phyloP scores from a whole-genome alignment of 2,797 vertebrate species.

The Rachycentron canadum region DNA sequence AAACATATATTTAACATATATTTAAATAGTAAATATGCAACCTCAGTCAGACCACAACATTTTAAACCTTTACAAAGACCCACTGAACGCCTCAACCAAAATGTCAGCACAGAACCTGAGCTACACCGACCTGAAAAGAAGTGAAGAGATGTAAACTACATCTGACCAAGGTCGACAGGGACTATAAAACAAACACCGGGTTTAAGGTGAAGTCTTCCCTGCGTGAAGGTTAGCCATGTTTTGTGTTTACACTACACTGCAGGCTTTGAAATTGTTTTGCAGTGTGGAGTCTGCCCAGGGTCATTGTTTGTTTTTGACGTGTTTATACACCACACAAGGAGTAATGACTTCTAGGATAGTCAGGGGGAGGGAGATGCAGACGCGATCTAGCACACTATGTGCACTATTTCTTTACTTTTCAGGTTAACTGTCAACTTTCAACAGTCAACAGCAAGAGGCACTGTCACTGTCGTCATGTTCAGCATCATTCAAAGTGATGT shows the following conservation, averaged over 20 bases:
- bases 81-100: conserved; percentile 10
- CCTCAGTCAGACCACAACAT: neutral
- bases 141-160: conserved; percentile 44
- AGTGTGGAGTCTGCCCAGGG: conserved; percentile 70
- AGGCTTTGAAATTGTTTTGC: conserved; percentile 81
- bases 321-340: conserved; percentile 86
- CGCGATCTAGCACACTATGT: conserved; percentile 37
- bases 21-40: neutral
- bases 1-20: conserved; percentile 4
- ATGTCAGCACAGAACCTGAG: conserved; percentile 40
- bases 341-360: conserved; percentile 77
- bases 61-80: neutral
- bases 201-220: conserved; percentile 74
- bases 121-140: conserved; percentile 36
- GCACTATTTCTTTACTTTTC: conserved; percentile 44
- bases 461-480: neutral
- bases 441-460: neutral
- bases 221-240: conserved; percentile 82
- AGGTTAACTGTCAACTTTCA: conserved; percentile 34
- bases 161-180: conserved; percentile 68
- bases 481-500: conserved; percentile 51
- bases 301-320: conserved; percentile 84
- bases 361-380: conserved; percentile 44
- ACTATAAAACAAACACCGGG: conserved; percentile 63
- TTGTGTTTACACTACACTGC: conserved; percentile 83